A percentile compares a stretch with the other conserved stretches of the same genome.
These are phyloP conservation scores for Clavelina lepadiformis DNA, from an alignment of 23 tunicate genomes.

Conservation along the genomic window DNA sequence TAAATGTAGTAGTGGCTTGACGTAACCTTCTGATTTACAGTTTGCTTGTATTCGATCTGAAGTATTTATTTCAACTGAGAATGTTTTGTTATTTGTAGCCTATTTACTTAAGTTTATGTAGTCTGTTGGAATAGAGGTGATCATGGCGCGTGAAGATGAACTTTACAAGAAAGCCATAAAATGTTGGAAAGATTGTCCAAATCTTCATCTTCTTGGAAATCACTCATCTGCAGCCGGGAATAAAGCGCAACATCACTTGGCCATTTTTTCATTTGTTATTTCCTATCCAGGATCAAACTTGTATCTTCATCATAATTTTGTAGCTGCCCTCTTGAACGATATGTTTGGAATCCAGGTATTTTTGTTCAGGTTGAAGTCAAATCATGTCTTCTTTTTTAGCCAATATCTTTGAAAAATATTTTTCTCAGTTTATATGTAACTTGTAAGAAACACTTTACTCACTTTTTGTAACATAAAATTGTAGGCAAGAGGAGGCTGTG, in stretches of 20 bases:
- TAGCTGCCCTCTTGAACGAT: slow-evolving; percentile 86
- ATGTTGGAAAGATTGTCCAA: slow-evolving; percentile 39
- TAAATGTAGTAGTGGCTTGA: not conserved
- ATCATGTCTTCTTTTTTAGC: no score
- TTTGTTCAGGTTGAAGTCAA: not conserved
- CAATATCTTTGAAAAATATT: not conserved
- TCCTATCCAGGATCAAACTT: slow-evolving; percentile 29
- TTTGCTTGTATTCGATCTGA: no score
- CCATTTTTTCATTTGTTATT: slow-evolving; percentile 93
- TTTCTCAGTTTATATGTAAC: no score
- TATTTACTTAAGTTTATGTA: slow-evolving; percentile 1
- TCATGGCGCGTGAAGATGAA: slow-evolving; percentile 47
- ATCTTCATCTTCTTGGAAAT: slow-evolving; percentile 64
- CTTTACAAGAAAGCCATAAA: slow-evolving; percentile 42
- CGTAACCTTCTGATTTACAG: not conserved
- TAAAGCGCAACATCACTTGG: slow-evolving; percentile 27
- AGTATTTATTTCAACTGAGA: not conserved
- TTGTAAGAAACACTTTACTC: not conserved
- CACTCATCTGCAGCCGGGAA: no score
- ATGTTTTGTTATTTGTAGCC: not conserved
- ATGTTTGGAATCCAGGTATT: slow-evolving; percentile 93
- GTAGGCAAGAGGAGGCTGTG: slow-evolving; percentile 97
- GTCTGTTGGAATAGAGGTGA: slow-evolving; percentile 57
- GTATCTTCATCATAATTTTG: slow-evolving; percentile 93
- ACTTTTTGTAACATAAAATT: not conserved